Percentiles rank a stretch among this genome's conserved stretches.
Evolutionary conservation across 2,797 vertebrate species (phyloP).

Genomic region (Miichthys miiuy): DNA sequence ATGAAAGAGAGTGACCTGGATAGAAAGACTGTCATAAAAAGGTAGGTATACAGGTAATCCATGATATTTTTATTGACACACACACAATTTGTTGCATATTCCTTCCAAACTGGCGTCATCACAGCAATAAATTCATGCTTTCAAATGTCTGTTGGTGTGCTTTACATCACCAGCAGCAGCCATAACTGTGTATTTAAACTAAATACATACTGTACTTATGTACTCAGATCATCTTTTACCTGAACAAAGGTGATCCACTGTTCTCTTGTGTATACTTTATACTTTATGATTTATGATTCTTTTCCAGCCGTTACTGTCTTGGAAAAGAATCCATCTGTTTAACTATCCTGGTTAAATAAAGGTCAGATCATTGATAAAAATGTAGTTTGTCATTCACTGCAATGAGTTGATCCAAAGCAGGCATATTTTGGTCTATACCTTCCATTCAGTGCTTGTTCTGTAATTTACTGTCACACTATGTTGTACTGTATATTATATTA

Average conservation of each 20-base stretch:
- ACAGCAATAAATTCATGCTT: background rate
- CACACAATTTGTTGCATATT: background rate
- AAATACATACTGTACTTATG: too few relatives aligned
- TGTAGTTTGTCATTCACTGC: background rate
- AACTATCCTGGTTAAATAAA: constrained; percentile 6
- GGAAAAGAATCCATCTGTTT: background rate
- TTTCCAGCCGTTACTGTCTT: background rate
- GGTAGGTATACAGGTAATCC: background rate
- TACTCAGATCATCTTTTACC: background rate
- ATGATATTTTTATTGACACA: background rate
- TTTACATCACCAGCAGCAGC: background rate
- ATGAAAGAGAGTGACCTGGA: background rate
- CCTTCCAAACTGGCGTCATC: background rate
- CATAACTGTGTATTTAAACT: too few relatives aligned
- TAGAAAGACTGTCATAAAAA: background rate
- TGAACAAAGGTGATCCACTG: background rate
- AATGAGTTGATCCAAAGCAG: background rate
- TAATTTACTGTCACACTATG: background rate
- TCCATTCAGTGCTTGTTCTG: background rate
- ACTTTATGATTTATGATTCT: constrained; percentile 1
- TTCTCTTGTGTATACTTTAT: background rate
- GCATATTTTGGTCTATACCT: background rate
- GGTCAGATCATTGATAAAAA: background rate
- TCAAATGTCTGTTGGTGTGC: background rate
- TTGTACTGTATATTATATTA: background rate